Evolutionary conservation across 2,113 vertebrate species (phyloP), one percentile per base, ranked within the genome.

Genomic region (Galeopterus variegatus): DNA sequence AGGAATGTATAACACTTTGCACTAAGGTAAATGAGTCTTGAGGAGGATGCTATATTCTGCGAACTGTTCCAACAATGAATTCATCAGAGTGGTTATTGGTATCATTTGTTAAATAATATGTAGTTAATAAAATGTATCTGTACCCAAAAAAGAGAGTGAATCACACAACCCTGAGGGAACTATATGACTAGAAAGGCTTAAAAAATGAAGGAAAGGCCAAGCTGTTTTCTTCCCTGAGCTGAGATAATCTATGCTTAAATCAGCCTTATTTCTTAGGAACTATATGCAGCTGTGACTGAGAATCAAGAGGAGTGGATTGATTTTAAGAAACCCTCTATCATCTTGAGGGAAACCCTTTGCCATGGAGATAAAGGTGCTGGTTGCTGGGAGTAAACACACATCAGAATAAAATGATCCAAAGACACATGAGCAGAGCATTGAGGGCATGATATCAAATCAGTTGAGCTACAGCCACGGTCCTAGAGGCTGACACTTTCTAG

Each of bases 71-170:
- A 58, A 23, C 23, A 33, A 69, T 48, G 31, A 79, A 83, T 65
- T 17, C 1, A 86, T 41, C 41, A 41, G 41, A 41, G 41, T 41
- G 41, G 41, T 41, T 41, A 4, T 65, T 26, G 1, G 28, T 33
- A 80, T 28, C 33, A 1, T 41, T 76, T 80, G 3, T 60, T 58
- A 28, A 31, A 45, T 24, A 65, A 21, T 31, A 54, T 8, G 1
- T 31, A 60, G 75, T 48, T 64, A 62, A 92, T 13, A 10, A 75
- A 87, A 88, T 50, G 48, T 12, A 83, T 33, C 15, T 95, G n/a
- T 8, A 26, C 23, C 3, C 26, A 1, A 2, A 41, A 75, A 26
- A 60, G 17, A 64, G 50, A 90, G 21, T 26, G 17, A 6, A 8
- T 50, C 15, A 52, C 3, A 73, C 10, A 90, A 28, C 4, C 12